Evolutionary conservation across 1,140 invertebrate species (phyloP).

Genomic region (Sipha flava): DNA sequence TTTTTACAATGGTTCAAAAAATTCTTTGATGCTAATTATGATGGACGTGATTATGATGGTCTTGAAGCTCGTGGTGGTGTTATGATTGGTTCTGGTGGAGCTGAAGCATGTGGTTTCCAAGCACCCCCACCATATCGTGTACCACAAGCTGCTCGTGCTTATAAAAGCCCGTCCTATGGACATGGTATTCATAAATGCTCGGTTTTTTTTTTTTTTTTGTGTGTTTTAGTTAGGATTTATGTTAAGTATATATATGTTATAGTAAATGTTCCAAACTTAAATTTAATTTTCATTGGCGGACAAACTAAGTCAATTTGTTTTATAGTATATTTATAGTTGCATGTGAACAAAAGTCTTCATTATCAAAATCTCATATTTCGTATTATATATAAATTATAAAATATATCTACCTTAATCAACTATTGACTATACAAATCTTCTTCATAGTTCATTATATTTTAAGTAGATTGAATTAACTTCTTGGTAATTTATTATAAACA

Average conservation of each 20-base stretch:
- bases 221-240: neutral
- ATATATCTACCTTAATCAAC: too few species aligned
- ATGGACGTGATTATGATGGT: conserved; percentile 89
- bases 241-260: too few species aligned
- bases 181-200: conserved; percentile 20
- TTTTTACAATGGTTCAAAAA: conserved; percentile 99
- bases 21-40: conserved; percentile 99
- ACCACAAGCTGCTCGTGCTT: conserved; percentile 19
- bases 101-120: conserved; percentile 36
- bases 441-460: neutral
- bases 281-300: neutral
- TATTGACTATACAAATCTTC: neutral
- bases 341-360: neutral
- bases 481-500: neutral
- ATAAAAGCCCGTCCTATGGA: conserved; percentile 26
- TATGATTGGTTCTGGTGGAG: conserved; percentile 51
- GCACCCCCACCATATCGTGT: conserved; percentile 34
- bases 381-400: neutral
- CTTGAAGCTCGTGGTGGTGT: conserved; percentile 72
- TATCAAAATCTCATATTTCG: neutral
- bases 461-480: neutral
- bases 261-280: neutral
- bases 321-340: neutral
- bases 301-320: neutral
- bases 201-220: conserved; percentile 13